Conservation (phyloP, 2,888 invertebrate genomes). For the Campaea margaritaria region DNA sequence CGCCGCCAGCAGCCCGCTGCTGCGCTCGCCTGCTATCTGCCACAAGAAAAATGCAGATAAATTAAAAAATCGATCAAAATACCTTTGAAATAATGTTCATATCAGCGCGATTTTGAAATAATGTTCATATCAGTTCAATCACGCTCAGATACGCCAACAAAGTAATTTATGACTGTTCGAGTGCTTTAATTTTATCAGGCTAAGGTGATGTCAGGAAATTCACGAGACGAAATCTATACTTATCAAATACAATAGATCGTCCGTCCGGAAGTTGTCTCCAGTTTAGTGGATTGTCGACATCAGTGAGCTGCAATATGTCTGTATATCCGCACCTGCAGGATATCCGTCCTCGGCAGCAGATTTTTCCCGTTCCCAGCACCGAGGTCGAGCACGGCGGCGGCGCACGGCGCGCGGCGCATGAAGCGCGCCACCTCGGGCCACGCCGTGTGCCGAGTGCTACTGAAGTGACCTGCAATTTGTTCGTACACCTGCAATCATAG, state of each 20-base stretch:
- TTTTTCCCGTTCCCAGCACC: conserved; percentile 99
- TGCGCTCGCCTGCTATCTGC: conserved; percentile 91
- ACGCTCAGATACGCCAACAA: too few species aligned
- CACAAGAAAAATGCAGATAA: not conserved
- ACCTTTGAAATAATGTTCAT: too few species aligned
- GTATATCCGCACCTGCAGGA: conserved; percentile 88
- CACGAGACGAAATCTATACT: too few species aligned
- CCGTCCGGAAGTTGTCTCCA: too few species aligned
- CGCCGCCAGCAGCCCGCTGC: conserved; percentile 62
- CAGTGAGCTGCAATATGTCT: not conserved
- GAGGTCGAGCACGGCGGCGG: conserved; percentile 93
- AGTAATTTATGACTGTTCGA: too few species aligned
- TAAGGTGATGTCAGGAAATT: too few species aligned
- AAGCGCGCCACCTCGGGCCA: conserved; percentile 97
- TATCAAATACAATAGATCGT: too few species aligned
- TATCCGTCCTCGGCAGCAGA: conserved; percentile 86
- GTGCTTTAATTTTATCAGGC: too few species aligned
- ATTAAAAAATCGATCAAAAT: too few species aligned
- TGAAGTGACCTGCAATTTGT: conserved; percentile 97
- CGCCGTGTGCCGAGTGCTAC: conserved; percentile 95
- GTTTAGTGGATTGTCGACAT: too few species aligned
- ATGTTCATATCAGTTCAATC: too few species aligned
- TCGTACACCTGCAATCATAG: conserved; percentile 91
- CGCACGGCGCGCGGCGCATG: conserved; percentile 86
- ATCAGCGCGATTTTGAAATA: too few species aligned